Conservation (phyloP, 2,888 invertebrate genomes). For the Himalopsyche tibetana region DNA sequence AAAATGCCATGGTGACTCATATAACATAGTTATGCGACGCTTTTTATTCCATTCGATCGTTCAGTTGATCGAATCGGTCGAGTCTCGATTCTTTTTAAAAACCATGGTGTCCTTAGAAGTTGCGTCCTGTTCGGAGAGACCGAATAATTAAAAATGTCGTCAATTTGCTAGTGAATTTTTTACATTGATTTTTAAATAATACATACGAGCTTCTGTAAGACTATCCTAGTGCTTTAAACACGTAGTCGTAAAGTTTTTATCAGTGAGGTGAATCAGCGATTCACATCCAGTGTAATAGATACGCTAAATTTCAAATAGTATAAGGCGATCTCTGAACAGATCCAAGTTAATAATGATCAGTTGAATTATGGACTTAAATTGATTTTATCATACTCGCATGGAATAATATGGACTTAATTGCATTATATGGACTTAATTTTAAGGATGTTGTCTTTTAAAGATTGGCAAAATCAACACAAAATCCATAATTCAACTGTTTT, state of each 20-base stretch:
- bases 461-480: no score
- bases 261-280: neutral
- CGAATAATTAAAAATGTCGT: slow-evolving; percentile 23
- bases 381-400: neutral
- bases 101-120: slow-evolving; percentile 27
- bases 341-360: slow-evolving; percentile 11
- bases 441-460: no score
- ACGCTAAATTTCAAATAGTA: neutral
- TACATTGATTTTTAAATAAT: slow-evolving; percentile 36
- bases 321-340: slow-evolving; percentile 23
- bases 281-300: neutral
- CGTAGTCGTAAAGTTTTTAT: slow-evolving; percentile 14
- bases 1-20: neutral
- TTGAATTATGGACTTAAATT: slow-evolving; percentile 8
- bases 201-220: slow-evolving; percentile 40
- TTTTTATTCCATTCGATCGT: neutral
- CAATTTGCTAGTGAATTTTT: slow-evolving; percentile 42
- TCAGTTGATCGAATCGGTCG: neutral
- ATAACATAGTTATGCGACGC: neutral
- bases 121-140: slow-evolving; percentile 28
- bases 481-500: slow-evolving; percentile 28
- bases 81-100: neutral
- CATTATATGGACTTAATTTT: no score
- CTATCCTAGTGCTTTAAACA: slow-evolving; percentile 37
- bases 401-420: no score